These are phyloP conservation scores for Serilophus lunatus DNA, from an alignment of 2,113 vertebrate genomes.

Conservation along the genomic window DNA sequence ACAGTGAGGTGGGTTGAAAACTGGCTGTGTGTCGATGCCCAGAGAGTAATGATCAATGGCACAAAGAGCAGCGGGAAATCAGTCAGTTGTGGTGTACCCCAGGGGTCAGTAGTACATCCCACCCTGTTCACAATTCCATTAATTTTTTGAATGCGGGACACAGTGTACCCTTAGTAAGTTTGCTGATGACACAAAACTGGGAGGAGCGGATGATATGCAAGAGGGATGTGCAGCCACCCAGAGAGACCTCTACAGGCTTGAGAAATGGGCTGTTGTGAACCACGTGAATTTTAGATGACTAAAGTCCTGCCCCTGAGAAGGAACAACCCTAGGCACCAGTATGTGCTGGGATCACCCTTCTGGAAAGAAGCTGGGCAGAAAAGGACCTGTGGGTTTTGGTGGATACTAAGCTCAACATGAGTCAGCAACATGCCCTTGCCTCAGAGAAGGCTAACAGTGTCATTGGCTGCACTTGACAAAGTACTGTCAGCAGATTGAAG, in stretches of 20 bases:
- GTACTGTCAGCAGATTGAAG: background rate
- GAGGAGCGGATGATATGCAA: background rate
- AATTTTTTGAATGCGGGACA: background rate
- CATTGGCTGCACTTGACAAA: background rate
- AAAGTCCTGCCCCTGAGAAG: background rate
- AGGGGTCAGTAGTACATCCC: accelerated
- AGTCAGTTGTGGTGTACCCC: background rate
- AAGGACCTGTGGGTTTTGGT: background rate
- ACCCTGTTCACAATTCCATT: background rate
- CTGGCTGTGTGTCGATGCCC: background rate
- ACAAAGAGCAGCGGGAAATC: accelerated
- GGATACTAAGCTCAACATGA: background rate
- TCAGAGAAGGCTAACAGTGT: background rate
- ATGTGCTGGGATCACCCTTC: too few relatives aligned
- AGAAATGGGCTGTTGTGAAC: background rate
- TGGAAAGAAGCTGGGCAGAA: background rate
- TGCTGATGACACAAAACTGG: background rate
- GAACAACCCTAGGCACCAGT: accelerated
- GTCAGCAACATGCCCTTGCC: background rate
- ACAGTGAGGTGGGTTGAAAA: background rate
- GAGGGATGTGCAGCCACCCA: background rate
- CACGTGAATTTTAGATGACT: background rate
- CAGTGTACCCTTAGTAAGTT: background rate
- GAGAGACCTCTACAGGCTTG: background rate
- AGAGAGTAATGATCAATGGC: background rate